Percentiles rank a stretch among this genome's conserved stretches.
phyloP scores from a whole-genome alignment of 1,140 invertebrate species.

The Lasioglossum albipes region DNA sequence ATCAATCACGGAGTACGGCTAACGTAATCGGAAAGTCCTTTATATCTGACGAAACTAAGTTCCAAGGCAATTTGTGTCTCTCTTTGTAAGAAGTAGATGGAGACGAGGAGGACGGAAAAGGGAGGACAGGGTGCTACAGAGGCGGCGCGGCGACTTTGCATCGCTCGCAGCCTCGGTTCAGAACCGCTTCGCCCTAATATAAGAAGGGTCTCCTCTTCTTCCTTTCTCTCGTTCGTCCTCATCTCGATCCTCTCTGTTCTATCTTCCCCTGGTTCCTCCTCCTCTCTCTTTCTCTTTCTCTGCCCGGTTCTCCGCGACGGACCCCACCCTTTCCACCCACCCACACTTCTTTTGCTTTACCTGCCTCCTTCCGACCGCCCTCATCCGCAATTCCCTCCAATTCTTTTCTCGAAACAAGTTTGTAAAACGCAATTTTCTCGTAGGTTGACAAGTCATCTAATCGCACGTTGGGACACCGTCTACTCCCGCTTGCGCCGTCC shows the following conservation, averaged over 20 bases:
- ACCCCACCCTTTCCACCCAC: slow-evolving; percentile 15
- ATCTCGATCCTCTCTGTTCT: slow-evolving; percentile 56
- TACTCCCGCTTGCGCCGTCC: background rate
- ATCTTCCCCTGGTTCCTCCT: slow-evolving; percentile 48
- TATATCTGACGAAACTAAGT: slow-evolving; percentile 79
- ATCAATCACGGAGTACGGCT: slow-evolving; percentile 76
- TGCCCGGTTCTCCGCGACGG: too few relatives aligned
- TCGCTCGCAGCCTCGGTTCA: slow-evolving; percentile 69
- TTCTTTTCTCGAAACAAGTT: slow-evolving; percentile 79
- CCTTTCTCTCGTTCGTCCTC: slow-evolving; percentile 65
- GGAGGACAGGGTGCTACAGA: slow-evolving; percentile 39
- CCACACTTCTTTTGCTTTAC: slow-evolving; percentile 49
- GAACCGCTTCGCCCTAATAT: slow-evolving; percentile 66
- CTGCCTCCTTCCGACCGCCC: slow-evolving; percentile 51
- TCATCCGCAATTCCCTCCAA: slow-evolving; percentile 75
- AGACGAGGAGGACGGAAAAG: slow-evolving; percentile 49
- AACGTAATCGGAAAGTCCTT: slow-evolving; percentile 79
- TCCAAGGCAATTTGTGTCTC: slow-evolving; percentile 79
- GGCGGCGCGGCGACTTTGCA: slow-evolving; percentile 74
- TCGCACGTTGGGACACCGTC: slow-evolving; percentile 65
- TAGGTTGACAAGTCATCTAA: slow-evolving; percentile 78
- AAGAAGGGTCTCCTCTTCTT: slow-evolving; percentile 56
- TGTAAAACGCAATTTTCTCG: slow-evolving; percentile 79
- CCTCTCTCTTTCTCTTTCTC: background rate
- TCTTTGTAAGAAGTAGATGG: slow-evolving; percentile 77